These are phyloP conservation scores for Emydoidea blandingii DNA, from an alignment of 2,797 vertebrate species.

Conservation along the genomic window DNA sequence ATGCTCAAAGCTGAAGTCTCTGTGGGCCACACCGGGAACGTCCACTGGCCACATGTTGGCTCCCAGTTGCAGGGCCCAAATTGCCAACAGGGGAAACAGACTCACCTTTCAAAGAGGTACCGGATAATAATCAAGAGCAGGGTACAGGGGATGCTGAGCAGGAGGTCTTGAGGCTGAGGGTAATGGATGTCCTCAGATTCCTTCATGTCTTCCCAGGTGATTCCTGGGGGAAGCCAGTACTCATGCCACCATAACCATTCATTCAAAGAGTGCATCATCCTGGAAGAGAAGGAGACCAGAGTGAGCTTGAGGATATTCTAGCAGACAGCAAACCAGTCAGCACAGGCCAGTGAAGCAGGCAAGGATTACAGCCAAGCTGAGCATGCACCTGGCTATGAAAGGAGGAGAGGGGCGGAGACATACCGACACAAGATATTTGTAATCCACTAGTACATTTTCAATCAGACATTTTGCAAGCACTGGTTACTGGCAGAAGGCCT, in stretches of 20 bases:
- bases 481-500: background rate
- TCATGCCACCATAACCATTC: constrained; percentile 88
- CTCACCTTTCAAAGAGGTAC: constrained; percentile 88
- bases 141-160: constrained; percentile 85
- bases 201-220: constrained; percentile 86
- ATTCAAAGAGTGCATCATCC: constrained; percentile 85
- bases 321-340: background rate
- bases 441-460: background rate
- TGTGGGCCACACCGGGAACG: background rate
- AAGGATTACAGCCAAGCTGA: background rate
- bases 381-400: background rate
- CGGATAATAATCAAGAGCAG: constrained; percentile 84
- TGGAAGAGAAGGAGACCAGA: constrained; percentile 50
- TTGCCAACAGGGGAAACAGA: background rate
- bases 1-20: background rate
- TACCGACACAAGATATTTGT: background rate
- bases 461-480: rapidly evolving
- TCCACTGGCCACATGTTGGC: background rate
- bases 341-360: background rate
- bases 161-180: constrained; percentile 86
- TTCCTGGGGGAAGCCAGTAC: constrained; percentile 89
- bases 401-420: constrained; percentile 1
- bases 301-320: background rate
- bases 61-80: background rate
- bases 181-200: constrained; percentile 73